Evolutionary conservation across 1,140 invertebrate species (phyloP).

Genomic region (Nasonia vitripennis): DNA sequence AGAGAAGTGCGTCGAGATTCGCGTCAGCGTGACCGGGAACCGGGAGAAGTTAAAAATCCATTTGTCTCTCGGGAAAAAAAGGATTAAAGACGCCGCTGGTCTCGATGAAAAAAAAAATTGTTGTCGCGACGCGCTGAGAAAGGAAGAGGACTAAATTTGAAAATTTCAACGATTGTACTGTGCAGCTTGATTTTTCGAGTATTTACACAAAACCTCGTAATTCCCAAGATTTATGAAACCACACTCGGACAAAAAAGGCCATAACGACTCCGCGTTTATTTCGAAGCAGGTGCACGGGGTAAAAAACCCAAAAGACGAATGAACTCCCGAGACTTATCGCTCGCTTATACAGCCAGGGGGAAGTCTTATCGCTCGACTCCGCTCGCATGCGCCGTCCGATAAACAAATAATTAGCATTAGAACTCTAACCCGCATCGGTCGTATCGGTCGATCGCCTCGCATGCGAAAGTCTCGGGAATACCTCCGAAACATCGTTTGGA

Average conservation of each 20-base stretch:
- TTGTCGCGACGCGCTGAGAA: background rate
- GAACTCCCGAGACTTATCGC: slow-evolving; percentile 6
- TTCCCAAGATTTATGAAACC: background rate
- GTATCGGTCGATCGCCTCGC: slow-evolving; percentile 52
- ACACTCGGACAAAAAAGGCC: background rate
- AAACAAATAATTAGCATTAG: slow-evolving; percentile 71
- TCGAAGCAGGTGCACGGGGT: background rate
- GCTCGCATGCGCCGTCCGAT: slow-evolving; percentile 63
- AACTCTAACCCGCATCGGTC: slow-evolving; percentile 56
- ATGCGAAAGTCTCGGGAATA: background rate
- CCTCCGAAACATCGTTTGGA: background rate
- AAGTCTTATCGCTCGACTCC: slow-evolving; percentile 57
- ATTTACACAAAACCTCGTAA: background rate
- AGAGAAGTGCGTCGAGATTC: background rate
- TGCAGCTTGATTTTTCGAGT: background rate
- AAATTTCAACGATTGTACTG: background rate
- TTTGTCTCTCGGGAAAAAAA: slow-evolving; percentile 50
- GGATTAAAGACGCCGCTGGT: slow-evolving; percentile 50
- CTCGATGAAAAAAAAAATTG: slow-evolving; percentile 6
- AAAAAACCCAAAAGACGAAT: slow-evolving; percentile 42
- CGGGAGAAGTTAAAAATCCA: slow-evolving; percentile 58
- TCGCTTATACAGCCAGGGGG: background rate
- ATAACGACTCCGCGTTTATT: background rate
- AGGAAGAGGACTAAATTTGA: background rate
- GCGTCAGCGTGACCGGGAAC: background rate